These are phyloP conservation scores for Saturnia japonica DNA, from an alignment of 2,888 invertebrate species.

Conservation along the genomic window DNA sequence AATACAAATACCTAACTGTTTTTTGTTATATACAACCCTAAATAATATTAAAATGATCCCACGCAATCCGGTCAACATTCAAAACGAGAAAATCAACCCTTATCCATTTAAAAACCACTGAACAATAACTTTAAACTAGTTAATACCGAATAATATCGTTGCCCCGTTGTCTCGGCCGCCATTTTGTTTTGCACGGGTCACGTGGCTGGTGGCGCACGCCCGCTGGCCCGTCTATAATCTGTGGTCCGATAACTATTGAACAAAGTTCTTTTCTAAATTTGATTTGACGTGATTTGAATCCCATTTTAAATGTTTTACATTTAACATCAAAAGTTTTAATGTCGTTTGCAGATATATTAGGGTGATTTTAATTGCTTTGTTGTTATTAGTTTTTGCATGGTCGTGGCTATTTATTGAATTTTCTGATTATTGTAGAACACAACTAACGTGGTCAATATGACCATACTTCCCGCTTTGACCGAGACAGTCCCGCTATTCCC, in stretches of 20 bases:
- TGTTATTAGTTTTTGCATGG: background rate
- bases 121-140: constrained; percentile 48
- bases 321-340: constrained; percentile 8
- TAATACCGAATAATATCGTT: constrained; percentile 7
- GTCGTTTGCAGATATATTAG: background rate
- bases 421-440: no score
- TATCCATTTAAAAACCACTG: constrained; percentile 51
- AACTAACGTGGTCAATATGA: no score
- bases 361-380: background rate
- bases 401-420: no score
- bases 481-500: no score
- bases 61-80: constrained; percentile 31
- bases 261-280: constrained; percentile 26
- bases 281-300: constrained; percentile 31
- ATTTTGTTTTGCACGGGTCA: constrained; percentile 33
- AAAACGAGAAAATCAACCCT: constrained; percentile 30
- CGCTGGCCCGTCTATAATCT: constrained; percentile 26
- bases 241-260: constrained; percentile 26
- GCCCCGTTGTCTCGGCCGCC: constrained; percentile 33
- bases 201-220: constrained; percentile 32
- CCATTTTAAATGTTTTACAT: constrained; percentile 24
- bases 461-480: no score
- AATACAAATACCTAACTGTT: background rate
- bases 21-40: background rate
- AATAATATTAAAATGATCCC: constrained; percentile 27